Evolutionary conservation across 2,113 vertebrate species (phyloP).

Genomic region (Atrichornis clamosus): DNA sequence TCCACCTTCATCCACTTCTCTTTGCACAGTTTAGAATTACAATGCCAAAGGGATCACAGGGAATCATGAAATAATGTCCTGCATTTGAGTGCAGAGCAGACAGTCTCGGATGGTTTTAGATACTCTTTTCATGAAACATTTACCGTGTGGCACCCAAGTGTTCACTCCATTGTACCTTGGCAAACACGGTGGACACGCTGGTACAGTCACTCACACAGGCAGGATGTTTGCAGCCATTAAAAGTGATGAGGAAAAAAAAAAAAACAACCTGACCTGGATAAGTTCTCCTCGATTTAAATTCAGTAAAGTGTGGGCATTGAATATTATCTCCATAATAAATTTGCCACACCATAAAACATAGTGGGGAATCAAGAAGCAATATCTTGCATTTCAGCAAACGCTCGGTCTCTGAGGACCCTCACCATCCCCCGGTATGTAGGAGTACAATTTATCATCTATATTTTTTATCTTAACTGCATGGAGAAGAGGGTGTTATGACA

Average conservation of each 20-base stretch:
- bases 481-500: neutral
- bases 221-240: slow-evolving; percentile 15
- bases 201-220: neutral
- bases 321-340: slow-evolving; percentile 49
- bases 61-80: slow-evolving; percentile 58
- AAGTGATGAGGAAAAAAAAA: neutral
- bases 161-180: slow-evolving; percentile 21
- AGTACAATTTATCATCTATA: neutral
- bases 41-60: slow-evolving; percentile 59
- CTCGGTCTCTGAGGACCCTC: neutral
- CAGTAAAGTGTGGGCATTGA: slow-evolving; percentile 33
- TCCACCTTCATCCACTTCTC: slow-evolving; percentile 56
- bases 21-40: slow-evolving; percentile 55
- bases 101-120: slow-evolving; percentile 45
- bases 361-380: neutral
- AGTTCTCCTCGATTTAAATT: slow-evolving; percentile 25
- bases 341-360: slow-evolving; percentile 26
- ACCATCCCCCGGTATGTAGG: neutral
- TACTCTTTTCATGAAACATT: slow-evolving; percentile 62
- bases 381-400: slow-evolving; percentile 14
- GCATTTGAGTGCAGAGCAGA: slow-evolving; percentile 54
- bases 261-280: neutral
- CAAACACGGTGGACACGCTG: neutral
- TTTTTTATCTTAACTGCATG: neutral
- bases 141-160: slow-evolving; percentile 13